Evolutionary conservation across 2,113 vertebrate genomes (phyloP).

Genomic region (Festucalex cinctus): DNA sequence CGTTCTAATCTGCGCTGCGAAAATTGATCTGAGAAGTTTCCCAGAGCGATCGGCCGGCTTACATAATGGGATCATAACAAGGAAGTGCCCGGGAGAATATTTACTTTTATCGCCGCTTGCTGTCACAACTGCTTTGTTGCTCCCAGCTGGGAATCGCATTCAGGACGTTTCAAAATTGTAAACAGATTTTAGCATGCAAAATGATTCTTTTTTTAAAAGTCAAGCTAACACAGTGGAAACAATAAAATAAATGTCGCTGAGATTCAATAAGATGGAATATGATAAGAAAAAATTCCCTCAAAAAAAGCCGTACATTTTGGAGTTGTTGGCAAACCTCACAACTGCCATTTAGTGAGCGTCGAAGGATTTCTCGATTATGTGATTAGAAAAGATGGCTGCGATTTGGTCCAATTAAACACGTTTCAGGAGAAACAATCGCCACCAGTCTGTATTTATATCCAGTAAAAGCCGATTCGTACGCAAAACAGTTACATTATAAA

Average conservation of each 20-base stretch:
- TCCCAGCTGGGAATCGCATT: constrained; percentile 26
- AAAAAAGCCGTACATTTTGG: background rate
- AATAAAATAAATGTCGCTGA: background rate
- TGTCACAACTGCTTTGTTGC: constrained; percentile 25
- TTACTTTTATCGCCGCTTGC: constrained; percentile 71
- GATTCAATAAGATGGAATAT: background rate
- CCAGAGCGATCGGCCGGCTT: constrained; percentile 73
- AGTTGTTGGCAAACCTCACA: no score
- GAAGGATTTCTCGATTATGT: no score
- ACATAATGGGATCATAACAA: constrained; percentile 70
- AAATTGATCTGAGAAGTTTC: constrained; percentile 79
- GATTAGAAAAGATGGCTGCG: no score
- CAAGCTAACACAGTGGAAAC: background rate
- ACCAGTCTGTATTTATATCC: no score
- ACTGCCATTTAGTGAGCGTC: no score
- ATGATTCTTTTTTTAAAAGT: constrained; percentile 4
- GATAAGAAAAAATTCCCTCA: no score
- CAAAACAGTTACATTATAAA: no score
- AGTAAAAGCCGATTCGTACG: no score
- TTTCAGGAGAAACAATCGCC: no score
- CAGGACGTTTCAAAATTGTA: constrained; percentile 29
- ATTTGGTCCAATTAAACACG: no score
- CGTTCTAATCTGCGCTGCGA: constrained; percentile 78
- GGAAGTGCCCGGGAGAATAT: constrained; percentile 65
- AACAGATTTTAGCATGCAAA: constrained; percentile 8